Percentiles rank a stretch among this genome's conserved stretches.
Conservation (phyloP, 2,888 invertebrate genomes). For the Noctua comes region DNA sequence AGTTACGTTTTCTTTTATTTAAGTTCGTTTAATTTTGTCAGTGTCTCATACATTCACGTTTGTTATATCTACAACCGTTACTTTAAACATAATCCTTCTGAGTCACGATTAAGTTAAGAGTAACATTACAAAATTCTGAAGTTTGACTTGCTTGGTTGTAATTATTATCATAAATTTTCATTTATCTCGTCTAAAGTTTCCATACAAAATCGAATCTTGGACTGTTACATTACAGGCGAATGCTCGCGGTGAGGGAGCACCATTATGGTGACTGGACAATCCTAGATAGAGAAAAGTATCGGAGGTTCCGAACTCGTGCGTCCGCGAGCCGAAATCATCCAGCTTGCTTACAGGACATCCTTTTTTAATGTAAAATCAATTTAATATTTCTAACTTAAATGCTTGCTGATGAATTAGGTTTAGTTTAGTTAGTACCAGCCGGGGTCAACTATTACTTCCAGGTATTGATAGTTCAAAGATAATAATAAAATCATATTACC, state of each 20-base stretch:
- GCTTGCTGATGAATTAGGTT: neutral
- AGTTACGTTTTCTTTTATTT: slow-evolving; percentile 33
- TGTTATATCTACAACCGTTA: neutral
- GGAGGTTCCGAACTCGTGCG: no score
- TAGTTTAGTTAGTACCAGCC: no score
- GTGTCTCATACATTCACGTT: neutral
- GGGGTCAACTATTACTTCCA: neutral
- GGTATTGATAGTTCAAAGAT: neutral
- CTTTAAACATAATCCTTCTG: neutral
- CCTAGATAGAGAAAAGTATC: neutral
- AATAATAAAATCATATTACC: slow-evolving; percentile 70
- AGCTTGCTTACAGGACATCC: neutral
- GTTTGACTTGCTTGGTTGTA: neutral
- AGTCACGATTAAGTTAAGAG: neutral
- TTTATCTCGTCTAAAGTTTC: no score
- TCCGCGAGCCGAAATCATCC: neutral
- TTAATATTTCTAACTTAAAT: neutral
- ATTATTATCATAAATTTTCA: neutral
- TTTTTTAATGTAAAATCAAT: neutral
- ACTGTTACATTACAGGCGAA: no score
- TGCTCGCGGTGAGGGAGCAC: no score
- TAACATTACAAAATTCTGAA: neutral
- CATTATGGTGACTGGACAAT: neutral
- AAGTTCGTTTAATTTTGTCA: slow-evolving; percentile 12
- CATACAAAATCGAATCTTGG: no score